Evolutionary conservation across 2,888 invertebrate species (phyloP).

Genomic region (Ectemnius cavifrons): DNA sequence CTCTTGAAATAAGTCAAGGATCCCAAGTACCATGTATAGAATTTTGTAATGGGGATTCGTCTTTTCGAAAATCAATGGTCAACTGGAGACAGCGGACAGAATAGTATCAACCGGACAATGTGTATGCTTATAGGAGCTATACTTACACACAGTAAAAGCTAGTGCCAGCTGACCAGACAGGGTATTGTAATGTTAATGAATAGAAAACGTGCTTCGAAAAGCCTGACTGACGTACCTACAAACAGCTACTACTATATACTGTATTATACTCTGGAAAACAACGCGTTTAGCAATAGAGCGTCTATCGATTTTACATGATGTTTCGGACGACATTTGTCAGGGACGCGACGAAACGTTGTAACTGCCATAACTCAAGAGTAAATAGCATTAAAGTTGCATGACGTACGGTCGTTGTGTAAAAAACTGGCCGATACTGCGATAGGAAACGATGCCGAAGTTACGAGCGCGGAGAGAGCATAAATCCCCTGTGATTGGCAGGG

Average conservation of each 20-base stretch:
- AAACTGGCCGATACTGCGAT: no score
- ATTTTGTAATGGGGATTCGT: slow-evolving; percentile 27
- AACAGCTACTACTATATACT: neutral
- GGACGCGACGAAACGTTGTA: no score
- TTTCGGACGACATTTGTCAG: no score
- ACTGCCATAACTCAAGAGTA: no score
- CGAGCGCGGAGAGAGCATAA: no score
- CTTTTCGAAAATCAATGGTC: slow-evolving; percentile 29
- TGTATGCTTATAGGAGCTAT: slow-evolving; percentile 47
- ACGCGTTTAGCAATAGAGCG: slow-evolving; percentile 15
- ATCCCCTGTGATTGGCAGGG: no score
- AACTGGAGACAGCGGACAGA: slow-evolving; percentile 56
- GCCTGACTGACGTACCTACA: slow-evolving; percentile 24
- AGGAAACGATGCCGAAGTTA: no score
- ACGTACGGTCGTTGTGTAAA: no score
- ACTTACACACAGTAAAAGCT: slow-evolving; percentile 44
- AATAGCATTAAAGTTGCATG: no score
- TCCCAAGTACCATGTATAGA: neutral
- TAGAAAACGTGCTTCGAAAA: slow-evolving; percentile 32
- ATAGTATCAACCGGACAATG: slow-evolving; percentile 50
- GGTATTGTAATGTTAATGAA: slow-evolving; percentile 55
- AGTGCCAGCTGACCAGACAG: slow-evolving; percentile 56
- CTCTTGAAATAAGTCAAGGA: no score
- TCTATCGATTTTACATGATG: no score
- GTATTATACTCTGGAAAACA: neutral